phyloP scores from a whole-genome alignment of 2,797 vertebrate species.

The Bradypodion pumilum region DNA sequence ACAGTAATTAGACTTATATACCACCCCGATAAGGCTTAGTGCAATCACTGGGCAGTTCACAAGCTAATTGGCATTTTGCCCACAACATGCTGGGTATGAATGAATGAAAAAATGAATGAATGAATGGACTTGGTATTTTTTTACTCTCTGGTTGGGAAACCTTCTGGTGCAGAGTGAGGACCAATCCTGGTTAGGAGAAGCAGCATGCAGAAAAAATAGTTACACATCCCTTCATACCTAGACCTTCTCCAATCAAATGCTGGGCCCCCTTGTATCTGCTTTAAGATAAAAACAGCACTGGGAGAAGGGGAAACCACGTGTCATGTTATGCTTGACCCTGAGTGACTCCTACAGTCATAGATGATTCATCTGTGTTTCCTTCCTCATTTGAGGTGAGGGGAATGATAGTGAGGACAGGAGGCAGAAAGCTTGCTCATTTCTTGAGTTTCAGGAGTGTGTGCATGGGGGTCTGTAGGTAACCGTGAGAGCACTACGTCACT shows the following conservation, averaged over 20 bases:
- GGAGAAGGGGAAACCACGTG: neutral
- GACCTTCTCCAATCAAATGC: neutral
- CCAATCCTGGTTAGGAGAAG: neutral
- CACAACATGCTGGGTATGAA: too few species aligned
- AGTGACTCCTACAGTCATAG: neutral
- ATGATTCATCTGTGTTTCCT: neutral
- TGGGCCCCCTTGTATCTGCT: neutral
- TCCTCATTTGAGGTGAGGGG: neutral
- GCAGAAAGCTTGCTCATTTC: neutral
- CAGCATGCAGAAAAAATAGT: neutral
- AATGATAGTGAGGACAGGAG: too few species aligned
- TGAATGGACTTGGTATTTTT: neutral
- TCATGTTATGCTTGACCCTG: neutral
- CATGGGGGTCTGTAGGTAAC: neutral
- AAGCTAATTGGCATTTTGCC: too few species aligned
- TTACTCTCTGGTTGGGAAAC: neutral
- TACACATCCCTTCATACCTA: neutral
- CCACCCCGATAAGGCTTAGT: too few species aligned
- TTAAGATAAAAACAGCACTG: neutral
- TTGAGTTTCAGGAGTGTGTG: neutral
- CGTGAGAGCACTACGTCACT: neutral
- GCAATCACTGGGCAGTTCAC: too few species aligned
- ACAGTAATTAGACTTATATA: too few species aligned
- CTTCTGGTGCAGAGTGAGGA: neutral
- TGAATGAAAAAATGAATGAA: too few species aligned